Evolutionary conservation across 1,140 invertebrate genomes (phyloP).

Genomic region (Trachymyrmex cornetzi): DNA sequence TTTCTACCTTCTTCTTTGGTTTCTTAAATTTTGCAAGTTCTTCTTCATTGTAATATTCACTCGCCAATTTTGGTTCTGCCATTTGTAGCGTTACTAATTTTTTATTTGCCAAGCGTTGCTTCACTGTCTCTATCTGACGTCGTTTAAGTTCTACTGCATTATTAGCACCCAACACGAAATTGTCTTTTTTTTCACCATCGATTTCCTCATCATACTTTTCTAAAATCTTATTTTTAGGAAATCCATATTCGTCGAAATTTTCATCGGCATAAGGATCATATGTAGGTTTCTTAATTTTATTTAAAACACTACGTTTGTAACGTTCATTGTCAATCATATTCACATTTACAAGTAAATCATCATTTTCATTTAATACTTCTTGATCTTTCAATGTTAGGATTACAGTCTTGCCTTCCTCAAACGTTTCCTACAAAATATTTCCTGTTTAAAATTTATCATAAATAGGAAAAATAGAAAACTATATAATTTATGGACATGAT

Average conservation of each 20-base stretch:
- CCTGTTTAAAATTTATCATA: background rate
- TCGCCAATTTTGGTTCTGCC: constrained; percentile 91
- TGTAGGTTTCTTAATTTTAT: constrained; percentile 93
- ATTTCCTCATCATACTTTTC: constrained; percentile 99
- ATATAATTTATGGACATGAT: background rate
- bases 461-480: background rate
- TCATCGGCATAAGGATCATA: constrained; percentile 96
- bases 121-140: constrained; percentile 86
- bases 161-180: constrained; percentile 93
- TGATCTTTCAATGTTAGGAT: constrained; percentile 98
- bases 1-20: constrained; percentile 94
- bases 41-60: constrained; percentile 95
- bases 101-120: constrained; percentile 89
- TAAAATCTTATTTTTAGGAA: constrained; percentile 90
- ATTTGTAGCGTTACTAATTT: constrained; percentile 91
- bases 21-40: constrained; percentile 97
- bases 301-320: constrained; percentile 94
- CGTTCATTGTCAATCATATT: constrained; percentile 98
- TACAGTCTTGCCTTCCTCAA: constrained; percentile 94
- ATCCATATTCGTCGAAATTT: constrained; percentile 94
- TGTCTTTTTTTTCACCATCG: constrained; percentile 91
- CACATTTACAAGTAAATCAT: constrained; percentile 97
- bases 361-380: constrained; percentile 94
- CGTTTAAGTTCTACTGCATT: constrained; percentile 85
- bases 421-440: constrained; percentile 86